These are phyloP conservation scores for Oreortyx pictus DNA, from an alignment of 2,797 vertebrate species.

Conservation along the genomic window DNA sequence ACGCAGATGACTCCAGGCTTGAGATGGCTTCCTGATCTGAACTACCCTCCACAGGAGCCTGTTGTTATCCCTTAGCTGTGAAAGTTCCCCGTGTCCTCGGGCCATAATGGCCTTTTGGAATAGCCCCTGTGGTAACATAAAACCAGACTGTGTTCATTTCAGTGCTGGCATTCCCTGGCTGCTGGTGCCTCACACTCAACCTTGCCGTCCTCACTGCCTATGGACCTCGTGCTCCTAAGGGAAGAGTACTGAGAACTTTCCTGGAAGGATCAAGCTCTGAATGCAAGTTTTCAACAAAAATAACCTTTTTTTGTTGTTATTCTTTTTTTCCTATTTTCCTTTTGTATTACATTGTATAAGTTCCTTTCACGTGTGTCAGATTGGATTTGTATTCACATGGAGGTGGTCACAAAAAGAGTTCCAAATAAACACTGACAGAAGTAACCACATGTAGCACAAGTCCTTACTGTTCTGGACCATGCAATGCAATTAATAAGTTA, in stretches of 20 bases:
- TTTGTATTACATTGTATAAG: neutral
- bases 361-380: neutral
- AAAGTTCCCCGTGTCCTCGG: neutral
- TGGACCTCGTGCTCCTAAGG: neutral
- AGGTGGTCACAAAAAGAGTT: neutral
- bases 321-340: neutral
- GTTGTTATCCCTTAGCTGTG: neutral
- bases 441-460: neutral
- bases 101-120: slow-evolving; percentile 31
- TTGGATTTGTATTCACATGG: neutral
- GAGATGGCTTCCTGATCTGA: slow-evolving; percentile 1
- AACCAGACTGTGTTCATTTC: slow-evolving; percentile 7
- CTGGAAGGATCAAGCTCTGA: neutral
- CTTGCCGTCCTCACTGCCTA: neutral
- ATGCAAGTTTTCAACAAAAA: neutral
- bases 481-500: neutral
- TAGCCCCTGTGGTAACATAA: slow-evolving; percentile 31
- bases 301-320: neutral
- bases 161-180: neutral
- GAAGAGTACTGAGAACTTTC: neutral
- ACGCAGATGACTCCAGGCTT: neutral
- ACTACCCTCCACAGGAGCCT: neutral
- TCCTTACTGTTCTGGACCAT: neutral
- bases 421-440: neutral
- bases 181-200: neutral